Conservation (phyloP, 2,113 vertebrate genomes). For the Myrmecobius fasciatus region DNA sequence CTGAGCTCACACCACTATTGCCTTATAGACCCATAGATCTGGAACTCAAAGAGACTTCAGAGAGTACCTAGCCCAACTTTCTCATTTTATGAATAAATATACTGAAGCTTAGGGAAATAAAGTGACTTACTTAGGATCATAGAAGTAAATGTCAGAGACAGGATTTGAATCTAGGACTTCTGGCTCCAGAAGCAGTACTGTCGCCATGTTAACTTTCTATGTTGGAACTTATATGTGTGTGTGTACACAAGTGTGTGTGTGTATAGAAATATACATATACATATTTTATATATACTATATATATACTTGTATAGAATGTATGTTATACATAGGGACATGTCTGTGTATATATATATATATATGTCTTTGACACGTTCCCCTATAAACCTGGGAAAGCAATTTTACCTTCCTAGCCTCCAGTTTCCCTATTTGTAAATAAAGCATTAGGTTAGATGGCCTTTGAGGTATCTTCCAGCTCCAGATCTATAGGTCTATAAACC, state of each 20-base stretch:
- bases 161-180: background rate
- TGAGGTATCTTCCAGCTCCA: no score
- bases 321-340: no score
- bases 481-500: background rate
- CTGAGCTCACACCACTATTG: background rate
- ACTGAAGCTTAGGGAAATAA: background rate
- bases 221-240: background rate
- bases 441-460: background rate
- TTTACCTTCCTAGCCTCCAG: no score
- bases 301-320: no score
- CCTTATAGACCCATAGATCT: background rate
- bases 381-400: no score
- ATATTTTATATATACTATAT: no score
- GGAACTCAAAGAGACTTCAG: background rate
- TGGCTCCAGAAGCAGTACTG: background rate
- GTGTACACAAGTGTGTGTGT: background rate
- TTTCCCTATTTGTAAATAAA: background rate
- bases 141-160: background rate
- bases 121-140: background rate
- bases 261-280: background rate
- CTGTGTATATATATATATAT: no score
- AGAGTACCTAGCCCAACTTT: background rate
- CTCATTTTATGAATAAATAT: background rate
- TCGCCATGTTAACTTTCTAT: background rate
- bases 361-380: no score